Conservation (phyloP, 2,888 invertebrate species). For the Oligia latruncula region DNA sequence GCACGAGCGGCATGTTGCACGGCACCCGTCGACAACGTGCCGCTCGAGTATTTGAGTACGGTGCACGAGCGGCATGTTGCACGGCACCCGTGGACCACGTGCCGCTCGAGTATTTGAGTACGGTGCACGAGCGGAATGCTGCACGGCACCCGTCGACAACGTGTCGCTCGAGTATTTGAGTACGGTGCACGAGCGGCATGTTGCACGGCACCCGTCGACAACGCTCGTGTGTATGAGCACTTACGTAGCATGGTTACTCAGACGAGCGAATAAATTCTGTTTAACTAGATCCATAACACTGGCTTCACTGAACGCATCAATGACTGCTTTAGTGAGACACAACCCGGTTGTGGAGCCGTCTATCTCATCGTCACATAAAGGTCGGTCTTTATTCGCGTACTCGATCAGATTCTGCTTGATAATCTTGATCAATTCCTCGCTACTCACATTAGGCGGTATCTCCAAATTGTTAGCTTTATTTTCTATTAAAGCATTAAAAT, state of each 20-base stretch:
- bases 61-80: not conserved
- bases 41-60: not conserved
- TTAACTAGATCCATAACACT: slow-evolving; percentile 90
- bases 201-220: not conserved
- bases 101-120: not conserved
- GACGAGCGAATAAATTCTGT: slow-evolving; percentile 84
- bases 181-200: not conserved
- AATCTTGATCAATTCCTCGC: slow-evolving; percentile 77
- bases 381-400: slow-evolving; percentile 72
- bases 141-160: not conserved
- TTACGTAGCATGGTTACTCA: slow-evolving; percentile 68
- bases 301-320: slow-evolving; percentile 92
- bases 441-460: slow-evolving; percentile 71
- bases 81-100: not conserved
- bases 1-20: not conserved
- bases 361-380: slow-evolving; percentile 78
- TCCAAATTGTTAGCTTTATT: slow-evolving; percentile 79
- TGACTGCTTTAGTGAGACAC: slow-evolving; percentile 86
- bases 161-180: not conserved
- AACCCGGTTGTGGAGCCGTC: slow-evolving; percentile 80
- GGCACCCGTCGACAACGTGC: not conserved
- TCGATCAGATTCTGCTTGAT: slow-evolving; percentile 80
- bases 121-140: not conserved
- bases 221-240: not conserved
- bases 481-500: slow-evolving; percentile 77